Evolutionary conservation across 2,113 vertebrate species (phyloP).

Genomic region (Hippocampus guttulatus): DNA sequence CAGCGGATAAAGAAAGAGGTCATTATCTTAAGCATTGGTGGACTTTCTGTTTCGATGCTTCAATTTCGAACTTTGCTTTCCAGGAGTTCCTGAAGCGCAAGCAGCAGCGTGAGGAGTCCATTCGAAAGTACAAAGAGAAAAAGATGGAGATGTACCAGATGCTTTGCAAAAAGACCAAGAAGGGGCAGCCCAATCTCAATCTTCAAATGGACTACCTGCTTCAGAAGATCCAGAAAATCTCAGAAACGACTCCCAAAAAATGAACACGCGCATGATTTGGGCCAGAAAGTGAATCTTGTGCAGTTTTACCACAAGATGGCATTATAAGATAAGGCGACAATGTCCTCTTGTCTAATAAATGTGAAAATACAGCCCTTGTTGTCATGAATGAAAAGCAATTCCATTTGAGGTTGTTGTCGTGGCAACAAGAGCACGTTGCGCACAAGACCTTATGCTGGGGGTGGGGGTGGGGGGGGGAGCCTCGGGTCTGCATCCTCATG

Average conservation of each 20-base stretch:
- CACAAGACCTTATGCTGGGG: background rate
- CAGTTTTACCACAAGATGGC: conserved; percentile 50
- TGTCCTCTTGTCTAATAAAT: conserved; percentile 16
- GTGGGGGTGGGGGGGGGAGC: background rate
- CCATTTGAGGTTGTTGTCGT: background rate
- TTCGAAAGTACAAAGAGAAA: conserved; percentile 82
- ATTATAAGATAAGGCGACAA: conserved; percentile 4
- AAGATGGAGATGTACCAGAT: conserved; percentile 86
- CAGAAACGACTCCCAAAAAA: background rate
- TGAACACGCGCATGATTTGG: background rate
- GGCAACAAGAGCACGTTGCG: background rate
- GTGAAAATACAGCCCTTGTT: background rate
- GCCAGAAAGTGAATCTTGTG: background rate
- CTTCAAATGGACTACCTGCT: conserved; percentile 92
- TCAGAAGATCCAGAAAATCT: conserved; percentile 82
- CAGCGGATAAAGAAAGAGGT: conserved; percentile 83
- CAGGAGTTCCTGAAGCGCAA: conserved; percentile 81
- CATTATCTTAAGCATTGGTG: conserved; percentile 4
- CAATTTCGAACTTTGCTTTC: background rate
- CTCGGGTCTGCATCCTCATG: conserved; percentile 61
- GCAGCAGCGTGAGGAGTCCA: conserved; percentile 81
- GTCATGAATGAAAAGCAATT: background rate
- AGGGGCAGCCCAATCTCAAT: conserved; percentile 95
- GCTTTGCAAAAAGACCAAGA: conserved; percentile 89
- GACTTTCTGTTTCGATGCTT: background rate